Base-by-base conservation (phyloP, 2,113 vertebrate species). In the Tychaedon coryphoeus region DNA sequence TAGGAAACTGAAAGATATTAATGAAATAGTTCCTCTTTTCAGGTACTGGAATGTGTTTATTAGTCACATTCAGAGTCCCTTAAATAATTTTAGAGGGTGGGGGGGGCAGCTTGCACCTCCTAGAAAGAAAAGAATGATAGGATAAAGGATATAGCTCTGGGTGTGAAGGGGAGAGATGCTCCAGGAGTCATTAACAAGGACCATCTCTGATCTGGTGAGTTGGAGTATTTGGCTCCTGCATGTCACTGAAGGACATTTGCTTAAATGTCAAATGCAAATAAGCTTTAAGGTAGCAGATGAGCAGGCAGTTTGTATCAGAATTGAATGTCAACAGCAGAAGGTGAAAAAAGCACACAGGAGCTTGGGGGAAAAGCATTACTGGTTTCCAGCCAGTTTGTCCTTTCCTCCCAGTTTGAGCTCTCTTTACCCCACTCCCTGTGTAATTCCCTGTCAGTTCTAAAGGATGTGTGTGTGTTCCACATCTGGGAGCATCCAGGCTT, bases 21-120 rank as follows among this genome's bases (percentile, higher is more conserved):
- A 97, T 36, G 99, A 99, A 81, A 97, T 99, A 40, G 98, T 99
- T 83, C 98, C 98, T 89, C 98, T 99, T 72, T 99, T 99, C 95
- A 99, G 98, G 99, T 99, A 98, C 89, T 86, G 71, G 70, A 82
- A 61, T 57, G 24, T 48, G 18, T 69, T 81, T 28, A 38, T 64
- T 31, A 14, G 18, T 93, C 23, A 12, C 25, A 14, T 26, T 71
- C 51, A 57, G 53, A 50, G 20, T 72, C 19, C 14, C 25, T 70
- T 70, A 42, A 80, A 61, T 80, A 56, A 57, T 73, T 78, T 29
- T 33, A 36, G 22, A 8, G 31, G 17, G 5, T 20, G 23, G 3
- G 4, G 12, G 11, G 40, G 17, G 24, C 8, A 69, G 26, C 34
- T 53, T 75, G 36, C 26, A 70, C 10, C 22, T 73, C 53, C 42